phyloP scores from a whole-genome alignment of 2,113 vertebrate species.

The Bubo bubo region DNA sequence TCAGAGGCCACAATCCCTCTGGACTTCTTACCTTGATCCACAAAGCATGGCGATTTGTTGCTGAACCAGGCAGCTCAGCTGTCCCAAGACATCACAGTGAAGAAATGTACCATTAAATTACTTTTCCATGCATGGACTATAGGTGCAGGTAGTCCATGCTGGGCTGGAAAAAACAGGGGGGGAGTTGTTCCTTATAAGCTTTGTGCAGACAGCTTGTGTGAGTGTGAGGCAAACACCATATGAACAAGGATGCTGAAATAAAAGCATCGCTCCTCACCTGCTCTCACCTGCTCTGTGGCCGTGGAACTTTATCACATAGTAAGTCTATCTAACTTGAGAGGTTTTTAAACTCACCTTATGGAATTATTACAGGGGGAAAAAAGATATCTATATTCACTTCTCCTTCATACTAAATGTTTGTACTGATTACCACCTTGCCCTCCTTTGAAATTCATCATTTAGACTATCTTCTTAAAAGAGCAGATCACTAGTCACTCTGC shows the following conservation, averaged over 20 bases:
- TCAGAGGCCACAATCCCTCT: background rate
- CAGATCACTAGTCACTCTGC: background rate
- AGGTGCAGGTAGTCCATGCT: background rate
- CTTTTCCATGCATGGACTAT: background rate
- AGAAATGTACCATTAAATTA: background rate
- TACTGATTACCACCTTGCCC: background rate
- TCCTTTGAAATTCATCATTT: background rate
- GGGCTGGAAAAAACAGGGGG: background rate
- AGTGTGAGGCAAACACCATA: background rate
- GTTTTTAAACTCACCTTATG: background rate
- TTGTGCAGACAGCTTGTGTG: background rate
- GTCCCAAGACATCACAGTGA: background rate
- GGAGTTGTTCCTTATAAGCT: background rate
- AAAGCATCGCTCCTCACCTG: background rate
- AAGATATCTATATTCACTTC: background rate
- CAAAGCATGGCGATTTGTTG: background rate
- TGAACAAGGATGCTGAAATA: accelerated
- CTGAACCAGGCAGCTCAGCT: background rate
- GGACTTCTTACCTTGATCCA: background rate
- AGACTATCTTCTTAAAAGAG: background rate
- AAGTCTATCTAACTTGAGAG: background rate
- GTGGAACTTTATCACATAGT: background rate
- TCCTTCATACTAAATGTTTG: background rate
- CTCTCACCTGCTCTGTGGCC: background rate
- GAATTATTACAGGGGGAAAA: accelerated